Percentiles rank a stretch among this genome's conserved stretches.
Conservation (phyloP, 2,797 vertebrate species). For the Pyrocephalus nanus region DNA sequence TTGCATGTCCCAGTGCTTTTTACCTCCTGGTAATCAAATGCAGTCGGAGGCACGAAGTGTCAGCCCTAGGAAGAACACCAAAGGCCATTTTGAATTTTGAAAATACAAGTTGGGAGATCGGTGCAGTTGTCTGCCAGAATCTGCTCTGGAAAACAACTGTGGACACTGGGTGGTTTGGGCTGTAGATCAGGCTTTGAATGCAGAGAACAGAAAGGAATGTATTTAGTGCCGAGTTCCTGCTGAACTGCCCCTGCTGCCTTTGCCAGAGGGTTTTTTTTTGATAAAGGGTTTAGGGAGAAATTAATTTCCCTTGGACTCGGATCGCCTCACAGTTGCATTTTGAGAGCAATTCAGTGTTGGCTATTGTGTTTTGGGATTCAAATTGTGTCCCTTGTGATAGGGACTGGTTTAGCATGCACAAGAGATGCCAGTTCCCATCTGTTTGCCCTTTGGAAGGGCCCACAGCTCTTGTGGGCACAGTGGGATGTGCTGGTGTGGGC, state of each 20-base stretch:
- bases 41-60: neutral
- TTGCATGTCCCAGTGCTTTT: neutral
- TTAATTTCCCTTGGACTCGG: neutral
- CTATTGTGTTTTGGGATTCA: neutral
- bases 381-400: neutral
- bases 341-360: neutral
- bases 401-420: neutral
- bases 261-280: neutral
- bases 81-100: neutral
- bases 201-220: neutral
- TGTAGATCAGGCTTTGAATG: neutral
- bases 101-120: neutral
- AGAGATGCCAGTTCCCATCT: neutral
- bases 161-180: neutral
- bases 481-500: rapidly evolving
- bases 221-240: neutral
- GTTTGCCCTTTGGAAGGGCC: neutral
- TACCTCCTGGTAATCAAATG: neutral
- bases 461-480: rapidly evolving
- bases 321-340: neutral
- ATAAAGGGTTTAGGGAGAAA: neutral
- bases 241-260: neutral
- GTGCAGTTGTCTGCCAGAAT: neutral
- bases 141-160: neutral
- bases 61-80: neutral